These are phyloP conservation scores for Corella eumyota DNA, from an alignment of 23 tunicate species.

Conservation along the genomic window DNA sequence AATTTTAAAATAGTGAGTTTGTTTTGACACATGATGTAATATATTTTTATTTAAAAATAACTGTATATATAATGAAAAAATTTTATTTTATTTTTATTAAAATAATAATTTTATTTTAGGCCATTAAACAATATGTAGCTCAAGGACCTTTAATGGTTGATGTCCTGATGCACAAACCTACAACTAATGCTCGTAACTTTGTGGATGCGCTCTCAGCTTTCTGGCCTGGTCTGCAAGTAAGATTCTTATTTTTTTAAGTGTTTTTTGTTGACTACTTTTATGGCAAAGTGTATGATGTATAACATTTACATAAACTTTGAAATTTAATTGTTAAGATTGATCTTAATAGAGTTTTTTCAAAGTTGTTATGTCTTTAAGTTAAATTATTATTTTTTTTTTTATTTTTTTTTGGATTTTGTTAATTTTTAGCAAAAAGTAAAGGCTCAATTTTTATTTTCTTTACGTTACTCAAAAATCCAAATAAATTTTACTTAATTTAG, in stretches of 20 bases:
- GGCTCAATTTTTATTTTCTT: too few species aligned
- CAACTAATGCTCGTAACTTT: conserved; percentile 49
- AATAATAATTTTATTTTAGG: conserved; percentile 19
- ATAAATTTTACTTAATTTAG: too few species aligned
- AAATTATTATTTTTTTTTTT: too few species aligned
- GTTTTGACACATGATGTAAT: not conserved
- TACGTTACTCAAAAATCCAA: too few species aligned
- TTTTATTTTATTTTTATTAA: not conserved
- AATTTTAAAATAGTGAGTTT: not conserved
- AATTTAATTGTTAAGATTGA: too few species aligned
- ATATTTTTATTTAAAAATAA: not conserved
- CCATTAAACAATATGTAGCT: conserved; percentile 75
- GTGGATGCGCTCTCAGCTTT: conserved; percentile 95
- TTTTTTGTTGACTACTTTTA: not conserved
- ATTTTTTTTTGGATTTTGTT: too few species aligned
- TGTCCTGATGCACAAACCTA: conserved; percentile 93
- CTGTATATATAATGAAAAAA: too few species aligned
- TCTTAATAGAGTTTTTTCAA: too few species aligned
- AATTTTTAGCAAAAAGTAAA: too few species aligned
- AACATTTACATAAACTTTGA: too few species aligned
- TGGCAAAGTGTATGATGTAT: not conserved
- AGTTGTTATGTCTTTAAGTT: too few species aligned
- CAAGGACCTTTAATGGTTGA: conserved; percentile 91
- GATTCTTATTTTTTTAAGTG: not conserved
- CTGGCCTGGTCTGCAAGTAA: conserved; percentile 96